A percentile compares a stretch with the other conserved stretches of the same genome.
These are phyloP conservation scores for Sebastes hubbsi DNA, from an alignment of 2,797 vertebrate genomes.

Conservation along the genomic window DNA sequence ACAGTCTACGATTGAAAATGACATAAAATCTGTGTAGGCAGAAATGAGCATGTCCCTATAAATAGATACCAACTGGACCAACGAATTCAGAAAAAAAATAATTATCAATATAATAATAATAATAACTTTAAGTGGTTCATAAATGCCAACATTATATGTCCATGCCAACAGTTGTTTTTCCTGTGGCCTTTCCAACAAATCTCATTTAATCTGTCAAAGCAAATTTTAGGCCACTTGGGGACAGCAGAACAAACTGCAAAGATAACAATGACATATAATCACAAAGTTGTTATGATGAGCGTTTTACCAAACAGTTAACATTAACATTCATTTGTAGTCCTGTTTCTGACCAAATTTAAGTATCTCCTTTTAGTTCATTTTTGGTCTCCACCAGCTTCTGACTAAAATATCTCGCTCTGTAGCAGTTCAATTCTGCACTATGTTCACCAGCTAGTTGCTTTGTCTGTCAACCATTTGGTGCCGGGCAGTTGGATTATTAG, in stretches of 20 bases:
- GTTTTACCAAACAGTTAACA: not conserved
- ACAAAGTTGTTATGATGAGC: not conserved
- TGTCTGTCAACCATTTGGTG: not conserved
- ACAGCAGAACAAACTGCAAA: not conserved
- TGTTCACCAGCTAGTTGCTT: not conserved
- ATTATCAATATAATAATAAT: too few species aligned
- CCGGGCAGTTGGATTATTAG: not conserved
- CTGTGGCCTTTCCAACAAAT: too few species aligned
- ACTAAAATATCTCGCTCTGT: too few species aligned
- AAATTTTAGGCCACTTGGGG: too few species aligned
- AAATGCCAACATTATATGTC: not conserved
- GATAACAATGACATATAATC: not conserved
- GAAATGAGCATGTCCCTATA: not conserved
- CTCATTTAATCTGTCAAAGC: too few species aligned
- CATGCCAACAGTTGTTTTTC: too few species aligned
- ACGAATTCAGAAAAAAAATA: not conserved
- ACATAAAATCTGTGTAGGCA: too few species aligned
- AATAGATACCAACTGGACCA: not conserved
- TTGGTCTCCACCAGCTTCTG: not conserved
- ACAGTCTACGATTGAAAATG: accelerated
- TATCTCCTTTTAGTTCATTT: not conserved
- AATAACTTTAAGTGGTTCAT: not conserved
- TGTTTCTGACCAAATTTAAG: not conserved
- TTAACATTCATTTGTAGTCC: not conserved
- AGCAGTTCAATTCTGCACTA: not conserved